Evolutionary conservation across 2,888 invertebrate species (phyloP), one percentile per base, ranked within the genome.

Genomic region (Cephus sareptanus): DNA sequence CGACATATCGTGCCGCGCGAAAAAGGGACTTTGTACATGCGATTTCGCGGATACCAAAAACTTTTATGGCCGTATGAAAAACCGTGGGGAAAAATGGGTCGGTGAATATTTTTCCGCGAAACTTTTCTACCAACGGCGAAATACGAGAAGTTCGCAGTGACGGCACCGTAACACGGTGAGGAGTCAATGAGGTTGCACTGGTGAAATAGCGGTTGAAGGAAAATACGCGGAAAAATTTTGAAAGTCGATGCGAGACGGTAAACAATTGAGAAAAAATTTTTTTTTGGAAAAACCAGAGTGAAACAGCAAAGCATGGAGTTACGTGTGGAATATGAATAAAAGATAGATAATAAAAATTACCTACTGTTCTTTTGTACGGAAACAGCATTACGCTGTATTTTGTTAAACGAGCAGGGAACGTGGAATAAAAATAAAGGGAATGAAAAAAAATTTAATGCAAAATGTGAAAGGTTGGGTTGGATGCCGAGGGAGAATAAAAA

Each of bases 1-100:
- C 83, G 80, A 81, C 78, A 82, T 80, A 82, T 80, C 80, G 79
- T 79, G 81, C 81, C 78, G 71, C 77, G 15, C 85, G 85, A 82
- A 82, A 84, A 84, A 80, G 83, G 83, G 83, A 84, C 85, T 86
- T 85, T 56, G 23, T 56, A 85, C 83, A 69, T 35, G 37, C 82
- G 81, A 85, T 86, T 84, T 85, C 78, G 74, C 76, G 37, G 74
- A 81, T 81, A 82, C 84, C 80, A 77, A 81, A 85, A 87, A 88
- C 83, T 87, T 88, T 84, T 76, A 80, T 79, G 81, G 81, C 79
- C 82, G 75, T 81, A 73, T 73, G 79, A 23, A 23, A 56, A 56
- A 23, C 34, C 73, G 79, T 12, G 68, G 56, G 70, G 70, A 76
- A 73, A 78, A 56, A 75, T 75, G 78, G 74, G 37, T 71, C 71